These are phyloP conservation scores for Acanthisitta chloris DNA, from an alignment of 2,113 vertebrate genomes.

Conservation along the genomic window DNA sequence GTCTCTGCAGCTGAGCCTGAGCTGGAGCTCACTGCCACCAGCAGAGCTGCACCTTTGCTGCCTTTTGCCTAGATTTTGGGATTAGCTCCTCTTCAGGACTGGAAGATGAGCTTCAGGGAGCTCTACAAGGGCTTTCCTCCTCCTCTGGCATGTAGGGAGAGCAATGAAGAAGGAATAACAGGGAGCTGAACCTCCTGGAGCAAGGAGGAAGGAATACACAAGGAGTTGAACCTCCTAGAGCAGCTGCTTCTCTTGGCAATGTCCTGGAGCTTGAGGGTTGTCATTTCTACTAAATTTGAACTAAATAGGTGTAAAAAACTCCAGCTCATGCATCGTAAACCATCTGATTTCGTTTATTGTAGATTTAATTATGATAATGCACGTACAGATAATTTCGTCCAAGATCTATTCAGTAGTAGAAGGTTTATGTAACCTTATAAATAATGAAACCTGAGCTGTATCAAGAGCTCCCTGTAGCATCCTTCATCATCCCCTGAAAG, in stretches of 20 bases:
- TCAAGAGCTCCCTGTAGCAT: neutral
- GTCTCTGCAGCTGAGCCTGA: neutral
- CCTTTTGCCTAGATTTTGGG: neutral
- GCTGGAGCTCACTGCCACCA: neutral
- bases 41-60: neutral
- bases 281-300: neutral
- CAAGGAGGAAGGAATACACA: too few species aligned
- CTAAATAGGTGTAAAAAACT: neutral
- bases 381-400: neutral
- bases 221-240: neutral
- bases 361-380: neutral
- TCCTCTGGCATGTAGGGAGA: neutral
- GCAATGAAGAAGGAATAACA: rapidly evolving
- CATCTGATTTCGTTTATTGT: neutral
- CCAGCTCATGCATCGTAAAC: neutral
- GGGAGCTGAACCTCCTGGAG: neutral
- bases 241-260: neutral
- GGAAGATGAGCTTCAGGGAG: neutral
- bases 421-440: neutral
- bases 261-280: neutral
- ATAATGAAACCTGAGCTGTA: neutral
- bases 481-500: neutral
- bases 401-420: neutral
- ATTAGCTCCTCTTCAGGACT: neutral
- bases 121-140: neutral